Conservation (phyloP, 2,888 invertebrate genomes). For the Hypomecis punctinalis region DNA sequence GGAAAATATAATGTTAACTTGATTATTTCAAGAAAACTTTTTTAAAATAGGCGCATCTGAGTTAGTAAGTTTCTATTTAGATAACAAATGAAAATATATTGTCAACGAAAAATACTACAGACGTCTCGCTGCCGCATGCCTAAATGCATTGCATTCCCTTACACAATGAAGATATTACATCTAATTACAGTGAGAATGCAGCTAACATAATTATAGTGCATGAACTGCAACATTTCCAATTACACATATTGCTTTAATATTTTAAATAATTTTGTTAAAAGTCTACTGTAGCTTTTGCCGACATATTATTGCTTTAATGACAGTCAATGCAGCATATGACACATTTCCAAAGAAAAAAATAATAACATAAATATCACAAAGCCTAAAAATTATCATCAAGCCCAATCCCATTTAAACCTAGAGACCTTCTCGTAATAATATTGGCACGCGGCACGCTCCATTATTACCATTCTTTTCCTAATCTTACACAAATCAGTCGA, state of each 20-base stretch:
- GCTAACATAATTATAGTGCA: constrained; percentile 8
- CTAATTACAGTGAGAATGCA: constrained; percentile 14
- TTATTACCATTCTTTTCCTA: constrained; percentile 59
- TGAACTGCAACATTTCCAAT: constrained; percentile 13
- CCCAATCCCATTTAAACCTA: constrained; percentile 48
- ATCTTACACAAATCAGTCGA: constrained; percentile 76
- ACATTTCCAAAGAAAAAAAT: constrained; percentile 42
- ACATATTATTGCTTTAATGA: constrained; percentile 62
- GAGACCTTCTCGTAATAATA: constrained; percentile 55
- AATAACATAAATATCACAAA: constrained; percentile 61
- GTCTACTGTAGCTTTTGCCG: constrained; percentile 41
- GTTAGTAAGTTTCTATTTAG: constrained; percentile 27
- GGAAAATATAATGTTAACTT: not conserved
- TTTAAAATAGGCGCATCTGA: constrained; percentile 17
- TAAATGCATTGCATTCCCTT: constrained; percentile 49
- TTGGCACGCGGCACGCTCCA: constrained; percentile 73
- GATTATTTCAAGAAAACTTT: not conserved
- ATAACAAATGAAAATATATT: not conserved
- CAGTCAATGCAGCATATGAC: constrained; percentile 47
- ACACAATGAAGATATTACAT: constrained; percentile 17
- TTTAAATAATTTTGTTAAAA: constrained; percentile 49
- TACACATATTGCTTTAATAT: constrained; percentile 51
- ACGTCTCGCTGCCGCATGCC: constrained; percentile 57
- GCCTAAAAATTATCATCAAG: constrained; percentile 54
- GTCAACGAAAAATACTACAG: constrained; percentile 42